Base-by-base conservation (phyloP, 1,140 invertebrate species). In the Halictus rubicundus region DNA sequence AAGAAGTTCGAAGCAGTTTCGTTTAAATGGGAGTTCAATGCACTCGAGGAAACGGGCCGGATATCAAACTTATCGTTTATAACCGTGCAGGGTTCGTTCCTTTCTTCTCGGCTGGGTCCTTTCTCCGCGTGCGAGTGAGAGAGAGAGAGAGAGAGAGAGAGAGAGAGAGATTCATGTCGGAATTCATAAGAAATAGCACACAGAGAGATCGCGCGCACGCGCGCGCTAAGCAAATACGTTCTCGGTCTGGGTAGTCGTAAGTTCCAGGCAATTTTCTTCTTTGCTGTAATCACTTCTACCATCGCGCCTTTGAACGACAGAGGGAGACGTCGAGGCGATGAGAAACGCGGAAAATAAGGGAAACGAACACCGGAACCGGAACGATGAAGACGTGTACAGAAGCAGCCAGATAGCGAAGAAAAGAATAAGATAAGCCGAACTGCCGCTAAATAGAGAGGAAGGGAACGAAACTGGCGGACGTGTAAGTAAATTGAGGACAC, bases 231-330 rank as follows among this genome's bases (percentile, higher is more conserved):
- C 57, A 63, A 78, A 78, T 78, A 78, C 74, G 54, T 69, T n/a
- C 37, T 19, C 32, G 19, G 52, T 32, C 32, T 32, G 16, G 59
- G n/a, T 42, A 37, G 65, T 77, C 42, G 75, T 61, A 60, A 60
- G 39, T 78, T 71, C 46, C 68, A n/a, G 59, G 75, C 57, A 78
- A 78, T 78, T 78, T 78, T 78, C 75, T 71, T 77, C 68, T 37
- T 23, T 16, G 68, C 59, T 69, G 68, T 78, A 71, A 78, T 78
- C 75, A 60, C 27, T 63, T 69, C 46, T 61, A 3, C 32, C 25
- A 78, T 78, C 68, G 68, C 46, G 68, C 49, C 46, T 77, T 71
- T 64, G 68, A 71, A 54, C 52, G 37, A 52, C 16, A 52, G 49
- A 10, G 32, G 1, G 32, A 27, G n/a, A 12, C 32, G 21, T 10